Evolutionary conservation across 2,113 vertebrate genomes (phyloP).

Genomic region (Cheirogaleus medius): DNA sequence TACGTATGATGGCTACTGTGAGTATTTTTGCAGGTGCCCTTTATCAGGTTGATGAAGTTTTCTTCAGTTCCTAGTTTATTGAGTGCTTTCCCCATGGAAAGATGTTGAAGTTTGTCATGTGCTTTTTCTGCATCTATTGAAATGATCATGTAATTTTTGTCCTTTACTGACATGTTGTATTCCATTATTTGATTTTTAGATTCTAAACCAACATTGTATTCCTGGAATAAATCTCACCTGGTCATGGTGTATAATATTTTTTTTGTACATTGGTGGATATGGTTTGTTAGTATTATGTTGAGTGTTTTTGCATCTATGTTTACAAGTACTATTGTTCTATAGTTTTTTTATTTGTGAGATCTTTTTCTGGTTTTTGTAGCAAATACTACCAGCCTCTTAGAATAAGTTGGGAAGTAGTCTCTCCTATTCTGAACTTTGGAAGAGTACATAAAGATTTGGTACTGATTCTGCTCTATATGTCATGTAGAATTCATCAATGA

Average conservation of each 20-base stretch:
- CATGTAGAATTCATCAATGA: not conserved
- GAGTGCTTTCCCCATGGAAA: not conserved
- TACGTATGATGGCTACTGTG: not conserved
- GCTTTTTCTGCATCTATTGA: not conserved
- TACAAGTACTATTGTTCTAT: not conserved
- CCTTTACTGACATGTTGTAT: not conserved
- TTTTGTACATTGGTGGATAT: not conserved
- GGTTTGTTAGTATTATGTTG: not conserved
- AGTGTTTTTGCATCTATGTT: not conserved
- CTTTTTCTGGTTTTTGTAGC: not conserved
- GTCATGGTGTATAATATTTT: not conserved
- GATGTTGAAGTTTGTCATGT: not conserved
- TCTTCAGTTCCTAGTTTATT: not conserved
- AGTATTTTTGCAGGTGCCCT: not conserved
- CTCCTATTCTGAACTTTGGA: not conserved
- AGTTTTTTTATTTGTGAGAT: not conserved
- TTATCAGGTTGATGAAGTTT: not conserved
- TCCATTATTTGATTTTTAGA: constrained; percentile 1
- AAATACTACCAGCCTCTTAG: not conserved
- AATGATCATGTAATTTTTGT: not conserved
- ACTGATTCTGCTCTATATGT: not conserved
- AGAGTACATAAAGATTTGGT: not conserved
- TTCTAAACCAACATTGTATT: not conserved
- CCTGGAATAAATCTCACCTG: not conserved
- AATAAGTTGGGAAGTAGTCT: not conserved